phyloP scores from a whole-genome alignment of 2,888 invertebrate species.

The Cephus pygmeus region DNA sequence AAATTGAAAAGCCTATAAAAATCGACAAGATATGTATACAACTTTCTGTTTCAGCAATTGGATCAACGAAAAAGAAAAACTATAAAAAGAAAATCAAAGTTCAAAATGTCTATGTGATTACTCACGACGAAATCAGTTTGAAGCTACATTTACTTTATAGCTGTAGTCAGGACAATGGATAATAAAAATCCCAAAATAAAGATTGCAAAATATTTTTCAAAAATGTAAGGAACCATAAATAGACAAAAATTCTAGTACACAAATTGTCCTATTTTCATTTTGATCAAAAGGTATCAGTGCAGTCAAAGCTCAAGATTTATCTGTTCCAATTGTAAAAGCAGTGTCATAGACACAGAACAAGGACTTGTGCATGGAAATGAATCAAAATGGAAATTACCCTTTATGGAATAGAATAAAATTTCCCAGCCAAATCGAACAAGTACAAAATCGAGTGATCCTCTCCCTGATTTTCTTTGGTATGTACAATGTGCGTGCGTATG shows the following conservation, averaged over 20 bases:
- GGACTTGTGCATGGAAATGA: neutral
- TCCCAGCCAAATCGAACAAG: neutral
- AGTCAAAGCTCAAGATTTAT: slow-evolving; percentile 45
- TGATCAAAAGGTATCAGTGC: slow-evolving; percentile 37
- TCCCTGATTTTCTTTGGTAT: too few species aligned
- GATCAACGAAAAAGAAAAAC: too few species aligned
- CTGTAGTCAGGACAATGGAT: slow-evolving; percentile 40
- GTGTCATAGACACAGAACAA: neutral
- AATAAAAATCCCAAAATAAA: slow-evolving; percentile 14
- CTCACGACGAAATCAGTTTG: slow-evolving; percentile 28
- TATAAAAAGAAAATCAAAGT: slow-evolving; percentile 23
- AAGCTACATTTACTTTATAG: slow-evolving; percentile 52
- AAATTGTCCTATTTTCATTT: too few species aligned
- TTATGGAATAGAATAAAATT: neutral
- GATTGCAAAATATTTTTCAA: slow-evolving; percentile 9
- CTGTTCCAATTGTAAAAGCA: slow-evolving; percentile 40
- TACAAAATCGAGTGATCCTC: neutral
- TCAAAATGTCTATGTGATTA: slow-evolving; percentile 41
- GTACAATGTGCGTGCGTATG: too few species aligned
- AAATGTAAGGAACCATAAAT: too few species aligned
- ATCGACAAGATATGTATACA: neutral
- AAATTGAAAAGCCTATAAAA: neutral
- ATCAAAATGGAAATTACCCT: neutral
- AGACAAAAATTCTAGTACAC: too few species aligned
- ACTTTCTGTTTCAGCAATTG: slow-evolving; percentile 2